These are phyloP conservation scores for Ophioninae sp. DNA, from an alignment of 2,888 invertebrate genomes.

Conservation along the genomic window DNA sequence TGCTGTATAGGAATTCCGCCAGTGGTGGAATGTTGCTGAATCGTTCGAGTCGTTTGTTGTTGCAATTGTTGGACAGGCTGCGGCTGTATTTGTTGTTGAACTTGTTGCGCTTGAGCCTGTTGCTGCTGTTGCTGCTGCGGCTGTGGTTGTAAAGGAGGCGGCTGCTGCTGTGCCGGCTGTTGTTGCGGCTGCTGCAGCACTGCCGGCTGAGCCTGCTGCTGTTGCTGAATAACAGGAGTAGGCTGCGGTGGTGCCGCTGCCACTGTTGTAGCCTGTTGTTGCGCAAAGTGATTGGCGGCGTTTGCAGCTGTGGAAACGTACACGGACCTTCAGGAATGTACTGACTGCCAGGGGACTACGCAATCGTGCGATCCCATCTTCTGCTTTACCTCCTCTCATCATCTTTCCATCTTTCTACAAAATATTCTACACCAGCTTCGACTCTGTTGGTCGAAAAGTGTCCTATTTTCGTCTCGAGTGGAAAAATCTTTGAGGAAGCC, in stretches of 20 bases:
- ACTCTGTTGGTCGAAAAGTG: neutral
- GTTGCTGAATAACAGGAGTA: conserved; percentile 70
- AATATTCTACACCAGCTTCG: neutral
- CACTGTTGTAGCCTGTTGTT: conserved; percentile 65
- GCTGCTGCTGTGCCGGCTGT: conserved; percentile 73
- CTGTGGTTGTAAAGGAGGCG: conserved; percentile 64
- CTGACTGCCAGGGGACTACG: neutral
- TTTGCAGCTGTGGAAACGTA: conserved; percentile 64
- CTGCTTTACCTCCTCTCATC: neutral
- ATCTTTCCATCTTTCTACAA: neutral
- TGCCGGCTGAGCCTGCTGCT: conserved; percentile 65
- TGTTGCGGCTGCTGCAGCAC: conserved; percentile 60
- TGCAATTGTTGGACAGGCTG: conserved; percentile 62
- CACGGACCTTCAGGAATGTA: neutral
- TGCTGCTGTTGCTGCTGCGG: conserved; percentile 64
- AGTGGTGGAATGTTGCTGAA: conserved; percentile 68
- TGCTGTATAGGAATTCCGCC: conserved; percentile 68
- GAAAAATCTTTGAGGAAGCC: neutral
- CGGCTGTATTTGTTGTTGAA: conserved; percentile 55
- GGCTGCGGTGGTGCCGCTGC: conserved; percentile 34
- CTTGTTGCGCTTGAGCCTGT: conserved; percentile 61
- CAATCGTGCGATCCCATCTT: neutral
- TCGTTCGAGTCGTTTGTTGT: conserved; percentile 64
- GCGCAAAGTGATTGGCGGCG: conserved; percentile 74
- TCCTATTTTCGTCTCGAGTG: neutral